Evolutionary conservation across 2,113 vertebrate species (phyloP), one percentile per base, ranked within the genome.

Genomic region (Triplophysa tibetana): DNA sequence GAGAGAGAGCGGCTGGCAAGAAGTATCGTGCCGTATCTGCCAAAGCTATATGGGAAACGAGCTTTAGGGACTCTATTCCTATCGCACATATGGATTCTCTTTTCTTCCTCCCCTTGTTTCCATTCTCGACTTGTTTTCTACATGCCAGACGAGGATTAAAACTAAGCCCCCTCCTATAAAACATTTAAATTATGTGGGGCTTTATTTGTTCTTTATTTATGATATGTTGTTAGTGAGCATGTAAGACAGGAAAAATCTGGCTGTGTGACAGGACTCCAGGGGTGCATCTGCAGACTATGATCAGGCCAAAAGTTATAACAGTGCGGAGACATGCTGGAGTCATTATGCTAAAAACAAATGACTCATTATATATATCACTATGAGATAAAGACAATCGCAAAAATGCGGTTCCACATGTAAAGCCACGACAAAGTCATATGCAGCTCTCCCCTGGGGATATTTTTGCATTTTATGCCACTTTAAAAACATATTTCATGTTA

Each of bases 281-380:
- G 24, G 65, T 50, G 50, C 54, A 68, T 54, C 64, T 72, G 48
- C 58, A 63, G 26, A 67, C 43, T 66, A 13, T 21, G 29, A 52
- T 54, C 50, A 61, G 64, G 70, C 69, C 81, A 77, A 82, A 72
- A 19, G 24, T 70, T 84, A 83, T 74, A 66, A 79, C 69, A 81
- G 75, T 64, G 41, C 14, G 26, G 66, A 38, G 74, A 78, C 70
- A 87, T 80, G 74, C 80, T 84, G 84, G 79, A 82, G 77, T 79
- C 72, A 83, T 87, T 86, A 84, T 8, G 56, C 70, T 82, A 81
- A 76, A 26, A 66, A 64, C 50, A 52, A 52, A 21, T 41, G 65
- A 63, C 82, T 84, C 69, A 82, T 84, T 84, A 78, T 54, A 70
- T 75, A 72, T 38, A 61, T 83, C 61, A 83, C 43, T 73, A 43